phyloP scores from a whole-genome alignment of 2,113 vertebrate species.

The Neotoma lepida region DNA sequence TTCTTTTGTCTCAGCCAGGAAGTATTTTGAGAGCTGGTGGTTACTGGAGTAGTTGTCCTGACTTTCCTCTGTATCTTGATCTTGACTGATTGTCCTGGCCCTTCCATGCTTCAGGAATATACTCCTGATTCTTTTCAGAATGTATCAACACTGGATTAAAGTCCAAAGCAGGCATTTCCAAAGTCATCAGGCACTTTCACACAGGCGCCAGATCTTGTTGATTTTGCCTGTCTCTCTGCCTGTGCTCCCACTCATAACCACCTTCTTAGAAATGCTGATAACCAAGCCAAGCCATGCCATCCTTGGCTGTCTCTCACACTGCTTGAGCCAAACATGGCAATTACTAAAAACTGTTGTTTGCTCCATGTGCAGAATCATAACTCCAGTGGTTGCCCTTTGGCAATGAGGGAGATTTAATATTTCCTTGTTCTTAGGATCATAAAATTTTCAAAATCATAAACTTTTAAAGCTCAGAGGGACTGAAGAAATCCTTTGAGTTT shows the following conservation, averaged over 20 bases:
- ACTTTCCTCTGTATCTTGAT: not conserved
- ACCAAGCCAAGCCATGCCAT: not conserved
- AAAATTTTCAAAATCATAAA: not conserved
- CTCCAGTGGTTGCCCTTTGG: not conserved
- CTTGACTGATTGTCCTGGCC: not conserved
- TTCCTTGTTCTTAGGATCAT: conserved; percentile 28
- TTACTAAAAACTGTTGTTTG: not conserved
- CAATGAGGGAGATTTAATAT: conserved; percentile 13
- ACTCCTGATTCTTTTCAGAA: not conserved
- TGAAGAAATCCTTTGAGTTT: conserved; percentile 48
- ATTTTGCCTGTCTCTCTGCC: not conserved
- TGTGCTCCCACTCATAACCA: not conserved
- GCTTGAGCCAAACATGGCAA: not conserved
- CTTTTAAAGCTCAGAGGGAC: conserved; percentile 7
- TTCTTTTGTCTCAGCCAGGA: not conserved
- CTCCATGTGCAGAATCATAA: conserved; percentile 6
- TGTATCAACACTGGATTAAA: not conserved
- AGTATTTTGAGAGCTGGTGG: not conserved
- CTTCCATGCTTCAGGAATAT: not conserved
- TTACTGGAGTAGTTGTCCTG: not conserved
- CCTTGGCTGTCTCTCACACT: not conserved
- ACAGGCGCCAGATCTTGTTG: not conserved
- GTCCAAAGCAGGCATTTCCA: conserved; percentile 18
- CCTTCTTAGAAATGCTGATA: not conserved
- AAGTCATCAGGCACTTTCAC: not conserved